Base-by-base conservation (phyloP, 2,888 invertebrate species). In the Ophioninae sp. region DNA sequence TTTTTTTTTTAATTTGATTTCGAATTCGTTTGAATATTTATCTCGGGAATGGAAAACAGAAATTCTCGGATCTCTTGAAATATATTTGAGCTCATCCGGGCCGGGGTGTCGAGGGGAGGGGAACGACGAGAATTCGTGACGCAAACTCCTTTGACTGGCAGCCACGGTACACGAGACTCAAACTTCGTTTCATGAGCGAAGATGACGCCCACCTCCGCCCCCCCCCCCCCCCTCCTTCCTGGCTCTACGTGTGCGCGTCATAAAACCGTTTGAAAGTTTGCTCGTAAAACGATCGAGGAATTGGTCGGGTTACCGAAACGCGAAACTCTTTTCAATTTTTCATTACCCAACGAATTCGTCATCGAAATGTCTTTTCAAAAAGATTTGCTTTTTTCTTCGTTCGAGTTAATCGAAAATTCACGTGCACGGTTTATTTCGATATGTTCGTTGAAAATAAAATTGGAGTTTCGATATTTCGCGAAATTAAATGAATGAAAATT, bases 221-320 rank as follows among this genome's bases (percentile, higher is more conserved):
- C 68, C 81, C 70, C 84, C 78, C 86, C n/a, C n/a, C n/a, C n/a
- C n/a, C n/a, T n/a, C n/a, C n/a, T n/a, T n/a, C n/a, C n/a, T n/a
- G 21, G 8, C 62, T 62, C 8, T 7, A n/a, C 20, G 6, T 70
- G 7, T 37, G 85, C 56, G 82, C 21, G 50, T 62, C 59, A 61
- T 65, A 13, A 64, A 64, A 69, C 83, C 85, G 86, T 88, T 88
- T 86, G 87, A 87, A 89, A 89, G 80, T 89, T 87, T 88, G 84
- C 87, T 86, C 87, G 86, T 88, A 88, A 88, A 88, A 84, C 86
- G 8, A 74, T 82, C 84, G 84, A 82, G 74, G 73, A 74, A 74
- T 77, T 69, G 20, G 61, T 21, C 20, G 50, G 13, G n/a, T 30
- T n/a, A 23, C 61, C 44, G 73, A 67, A 8, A 20, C 79, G 82